A percentile compares a stretch with the other conserved stretches of the same genome.
Evolutionary conservation across 2,797 vertebrate genomes (phyloP).

Genomic region (Argya squamiceps): DNA sequence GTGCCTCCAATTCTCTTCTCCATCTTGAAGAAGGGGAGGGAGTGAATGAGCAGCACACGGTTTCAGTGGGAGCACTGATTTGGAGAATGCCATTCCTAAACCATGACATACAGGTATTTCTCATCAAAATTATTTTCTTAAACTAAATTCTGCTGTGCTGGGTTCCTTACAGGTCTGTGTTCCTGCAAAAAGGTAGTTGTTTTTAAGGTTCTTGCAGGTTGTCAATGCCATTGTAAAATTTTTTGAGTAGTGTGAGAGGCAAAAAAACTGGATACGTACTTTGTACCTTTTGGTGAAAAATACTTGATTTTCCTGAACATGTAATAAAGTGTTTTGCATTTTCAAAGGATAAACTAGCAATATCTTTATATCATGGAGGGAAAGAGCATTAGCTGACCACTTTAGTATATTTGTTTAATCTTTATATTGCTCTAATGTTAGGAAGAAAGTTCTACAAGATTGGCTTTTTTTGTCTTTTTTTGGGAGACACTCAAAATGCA

Average conservation of each 20-base stretch:
- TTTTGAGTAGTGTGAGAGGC: not conserved
- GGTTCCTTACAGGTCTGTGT: not conserved
- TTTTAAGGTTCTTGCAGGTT: not conserved
- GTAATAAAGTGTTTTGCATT: not conserved
- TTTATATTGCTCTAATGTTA: not conserved
- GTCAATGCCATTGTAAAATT: not conserved
- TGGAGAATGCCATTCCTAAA: not conserved
- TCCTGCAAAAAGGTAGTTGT: not conserved
- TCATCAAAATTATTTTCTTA: not conserved
- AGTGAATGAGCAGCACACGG: not conserved
- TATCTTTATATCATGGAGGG: not conserved
- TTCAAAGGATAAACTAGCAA: not conserved
- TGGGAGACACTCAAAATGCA: conserved; percentile 36
- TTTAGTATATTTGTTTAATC: conserved; percentile 7
- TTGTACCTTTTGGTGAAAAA: not conserved
- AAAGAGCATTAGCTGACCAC: not conserved
- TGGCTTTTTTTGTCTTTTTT: conserved; percentile 10
- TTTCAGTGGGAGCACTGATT: not conserved
- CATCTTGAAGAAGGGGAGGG: not conserved
- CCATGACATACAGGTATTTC: not conserved
- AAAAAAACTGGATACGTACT: not conserved
- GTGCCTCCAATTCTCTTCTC: not conserved
- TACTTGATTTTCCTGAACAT: not conserved
- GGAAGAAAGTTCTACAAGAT: not conserved
- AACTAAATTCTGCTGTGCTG: not conserved